Conservation (phyloP, 2,888 invertebrate genomes). For the Argyresthia albistria region DNA sequence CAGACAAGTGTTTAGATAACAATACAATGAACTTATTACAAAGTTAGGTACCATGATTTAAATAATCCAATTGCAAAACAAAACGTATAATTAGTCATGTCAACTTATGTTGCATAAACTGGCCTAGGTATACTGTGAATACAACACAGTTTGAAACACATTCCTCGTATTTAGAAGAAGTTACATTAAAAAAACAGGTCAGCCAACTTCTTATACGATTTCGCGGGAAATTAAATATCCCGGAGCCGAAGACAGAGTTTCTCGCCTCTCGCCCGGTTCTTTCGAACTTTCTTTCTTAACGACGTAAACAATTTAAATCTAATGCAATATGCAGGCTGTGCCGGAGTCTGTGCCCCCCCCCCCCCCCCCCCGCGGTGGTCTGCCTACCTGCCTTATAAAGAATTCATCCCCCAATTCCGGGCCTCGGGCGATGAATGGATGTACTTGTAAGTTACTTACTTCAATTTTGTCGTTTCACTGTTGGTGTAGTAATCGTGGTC, state of each 20-base stretch:
- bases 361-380: constrained; percentile 20
- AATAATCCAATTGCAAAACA: no score
- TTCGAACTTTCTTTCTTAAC: constrained; percentile 61
- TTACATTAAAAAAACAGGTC: not conserved
- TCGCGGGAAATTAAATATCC: constrained; percentile 21
- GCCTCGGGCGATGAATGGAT: constrained; percentile 17
- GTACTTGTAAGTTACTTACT: constrained; percentile 5
- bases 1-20: no score
- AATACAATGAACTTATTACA: no score
- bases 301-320: constrained; percentile 70
- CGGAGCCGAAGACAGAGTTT: constrained; percentile 21
- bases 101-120: no score
- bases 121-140: no score
- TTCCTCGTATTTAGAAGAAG: no score
- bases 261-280: constrained; percentile 34
- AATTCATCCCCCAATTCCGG: constrained; percentile 45
- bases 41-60: no score
- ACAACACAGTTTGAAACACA: no score
- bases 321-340: constrained; percentile 58
- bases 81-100: no score
- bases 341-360: constrained; percentile 32
- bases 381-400: constrained; percentile 49
- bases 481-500: not conserved
- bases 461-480: not conserved
- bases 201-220: not conserved